Conservation (phyloP, 2,888 invertebrate species). For the Epistrophe eligans region DNA sequence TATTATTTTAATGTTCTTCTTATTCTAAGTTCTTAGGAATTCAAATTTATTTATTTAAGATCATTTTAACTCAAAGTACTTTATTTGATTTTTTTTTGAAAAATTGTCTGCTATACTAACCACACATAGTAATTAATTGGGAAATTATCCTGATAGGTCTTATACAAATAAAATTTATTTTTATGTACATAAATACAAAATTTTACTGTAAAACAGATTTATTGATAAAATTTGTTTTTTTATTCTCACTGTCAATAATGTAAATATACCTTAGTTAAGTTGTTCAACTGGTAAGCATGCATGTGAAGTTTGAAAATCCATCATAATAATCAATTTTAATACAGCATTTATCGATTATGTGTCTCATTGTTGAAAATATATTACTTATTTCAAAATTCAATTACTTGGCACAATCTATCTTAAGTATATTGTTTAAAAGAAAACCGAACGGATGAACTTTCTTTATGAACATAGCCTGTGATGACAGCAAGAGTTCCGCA, state of each 20-base stretch:
- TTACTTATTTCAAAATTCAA: constrained; percentile 1
- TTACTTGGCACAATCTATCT: neutral
- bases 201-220: neutral
- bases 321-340: neutral
- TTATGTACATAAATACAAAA: no score
- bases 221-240: neutral
- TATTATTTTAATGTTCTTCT: no score
- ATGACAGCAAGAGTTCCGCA: constrained; percentile 3
- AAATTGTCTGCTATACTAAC: no score
- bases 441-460: neutral
- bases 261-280: no score
- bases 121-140: no score
- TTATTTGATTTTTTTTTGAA: no score
- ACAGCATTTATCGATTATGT: neutral
- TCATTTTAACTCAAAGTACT: no score
- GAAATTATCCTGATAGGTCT: no score
- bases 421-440: neutral
- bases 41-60: no score
- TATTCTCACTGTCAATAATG: neutral
- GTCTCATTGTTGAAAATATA: neutral
- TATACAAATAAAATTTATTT: no score
- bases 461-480: constrained; percentile 24
- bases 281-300: neutral
- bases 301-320: neutral
- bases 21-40: no score